Evolutionary conservation across 1,140 invertebrate genomes (phyloP), one percentile per base, ranked within the genome.

Genomic region (Caenorhabditis remanei): DNA sequence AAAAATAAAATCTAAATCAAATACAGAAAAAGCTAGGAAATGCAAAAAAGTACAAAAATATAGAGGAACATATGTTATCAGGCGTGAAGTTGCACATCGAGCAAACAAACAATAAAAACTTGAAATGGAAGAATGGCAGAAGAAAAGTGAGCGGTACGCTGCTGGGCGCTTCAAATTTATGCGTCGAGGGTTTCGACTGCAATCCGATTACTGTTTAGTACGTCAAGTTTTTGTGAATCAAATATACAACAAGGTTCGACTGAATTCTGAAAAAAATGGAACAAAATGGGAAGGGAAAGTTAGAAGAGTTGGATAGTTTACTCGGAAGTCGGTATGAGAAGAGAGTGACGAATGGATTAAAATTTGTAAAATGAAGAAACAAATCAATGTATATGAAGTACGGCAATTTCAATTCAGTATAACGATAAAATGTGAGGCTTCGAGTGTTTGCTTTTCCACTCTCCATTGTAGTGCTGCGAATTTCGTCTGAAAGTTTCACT

Each of bases 81-180:
- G 40, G 21, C 8, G 40, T 19, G 41, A 71, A 71, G 65, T 71
- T 71, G 65, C 65, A 71, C 65, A 71, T 71, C 24, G 65, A 19
- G 41, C 65, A 71, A 71, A 71, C 65, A 71, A 71, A 71, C 65
- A 71, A 71, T 71, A 71, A 71, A 71, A 71, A 71, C 65, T 46
- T 71, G 65, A 46, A 71, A 71, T 19, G 40, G 41, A 4, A 46
- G n/a, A 16, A 71, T 32, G 41, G 65, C 16, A 46, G 8, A 8
- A 46, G 32, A 63, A 63, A 63, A 63, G 61, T 63, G 61, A 63
- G 61, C 61, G 61, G n/a, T 63, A 21, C 24, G 61, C 21, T 41
- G 24, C 11, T 13, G 56, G 7, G 56, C n/a, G 61, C 61, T 71
- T 43, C 11, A 71, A 71, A 71, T 71, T 71, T 71, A 71, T 71